These are phyloP conservation scores for Macquaria ambigua DNA, from an alignment of 2,113 vertebrate species.

Conservation along the genomic window DNA sequence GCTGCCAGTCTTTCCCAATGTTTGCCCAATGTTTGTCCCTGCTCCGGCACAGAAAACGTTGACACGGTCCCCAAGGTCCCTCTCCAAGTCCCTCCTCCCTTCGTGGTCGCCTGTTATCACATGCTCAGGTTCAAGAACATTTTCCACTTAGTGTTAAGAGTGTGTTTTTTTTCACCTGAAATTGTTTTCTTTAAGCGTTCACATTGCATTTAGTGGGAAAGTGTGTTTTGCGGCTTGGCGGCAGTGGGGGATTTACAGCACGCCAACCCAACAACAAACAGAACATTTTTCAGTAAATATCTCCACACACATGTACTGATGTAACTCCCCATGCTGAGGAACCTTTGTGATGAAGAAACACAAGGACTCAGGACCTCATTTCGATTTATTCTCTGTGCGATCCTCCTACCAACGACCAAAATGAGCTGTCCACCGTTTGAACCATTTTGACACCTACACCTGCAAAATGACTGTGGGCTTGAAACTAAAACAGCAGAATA, in stretches of 20 bases:
- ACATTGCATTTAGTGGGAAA: slow-evolving; percentile 5
- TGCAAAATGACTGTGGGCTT: slow-evolving; percentile 68
- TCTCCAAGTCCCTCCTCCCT: slow-evolving; percentile 64
- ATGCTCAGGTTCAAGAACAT: slow-evolving; percentile 76
- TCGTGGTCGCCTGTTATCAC: slow-evolving; percentile 65
- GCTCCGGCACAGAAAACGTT: slow-evolving; percentile 82
- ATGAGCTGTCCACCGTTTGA: slow-evolving; percentile 64
- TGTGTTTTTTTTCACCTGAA: not conserved
- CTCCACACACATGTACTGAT: slow-evolving; percentile 56
- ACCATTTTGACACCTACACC: slow-evolving; percentile 70
- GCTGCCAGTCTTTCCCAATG: slow-evolving; percentile 83
- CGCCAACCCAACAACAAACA: slow-evolving; percentile 26
- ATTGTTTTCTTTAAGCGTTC: slow-evolving; percentile 21
- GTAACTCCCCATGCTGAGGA: slow-evolving; percentile 42
- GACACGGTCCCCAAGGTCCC: slow-evolving; percentile 82
- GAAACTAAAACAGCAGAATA: slow-evolving; percentile 53
- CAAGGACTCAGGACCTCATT: slow-evolving; percentile 57
- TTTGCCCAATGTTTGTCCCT: slow-evolving; percentile 82
- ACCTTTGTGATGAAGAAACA: slow-evolving; percentile 67
- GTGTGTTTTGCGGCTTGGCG: slow-evolving; percentile 1
- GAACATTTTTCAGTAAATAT: slow-evolving; percentile 32
- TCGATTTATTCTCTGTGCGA: slow-evolving; percentile 59
- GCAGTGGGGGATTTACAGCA: slow-evolving; percentile 28
- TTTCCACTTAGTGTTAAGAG: slow-evolving; percentile 44
- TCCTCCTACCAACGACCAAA: slow-evolving; percentile 67